Percentiles rank a stretch among this genome's conserved stretches.
These are phyloP conservation scores for Poecilia gillii DNA, from an alignment of 2,797 vertebrate genomes.

Conservation along the genomic window DNA sequence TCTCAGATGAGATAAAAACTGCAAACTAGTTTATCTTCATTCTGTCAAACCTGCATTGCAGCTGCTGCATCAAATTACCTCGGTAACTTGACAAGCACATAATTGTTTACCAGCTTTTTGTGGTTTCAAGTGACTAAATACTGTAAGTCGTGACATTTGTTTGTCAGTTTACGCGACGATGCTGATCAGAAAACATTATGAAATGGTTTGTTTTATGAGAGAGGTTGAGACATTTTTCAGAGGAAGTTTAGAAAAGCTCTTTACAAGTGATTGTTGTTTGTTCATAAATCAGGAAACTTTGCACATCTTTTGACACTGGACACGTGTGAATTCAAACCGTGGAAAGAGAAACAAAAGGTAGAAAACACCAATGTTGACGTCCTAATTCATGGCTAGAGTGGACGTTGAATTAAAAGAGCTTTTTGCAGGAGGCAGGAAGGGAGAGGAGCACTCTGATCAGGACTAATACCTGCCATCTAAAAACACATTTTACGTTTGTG, in stretches of 20 bases:
- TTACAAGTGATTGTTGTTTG: background rate
- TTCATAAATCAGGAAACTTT: background rate
- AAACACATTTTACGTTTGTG: background rate
- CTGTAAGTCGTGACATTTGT: background rate
- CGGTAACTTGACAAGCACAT: constrained; percentile 23
- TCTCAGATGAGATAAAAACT: background rate
- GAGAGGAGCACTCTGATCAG: background rate
- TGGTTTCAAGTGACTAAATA: background rate
- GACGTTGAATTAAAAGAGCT: background rate
- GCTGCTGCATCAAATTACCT: constrained; percentile 15
- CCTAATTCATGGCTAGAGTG: background rate
- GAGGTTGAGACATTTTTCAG: background rate
- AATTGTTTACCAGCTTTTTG: background rate
- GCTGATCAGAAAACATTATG: background rate
- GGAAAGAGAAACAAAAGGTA: background rate
- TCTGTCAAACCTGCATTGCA: constrained; percentile 24
- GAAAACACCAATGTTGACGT: background rate
- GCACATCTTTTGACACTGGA: background rate
- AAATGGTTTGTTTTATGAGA: background rate
- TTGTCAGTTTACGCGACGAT: background rate
- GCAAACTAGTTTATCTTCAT: background rate
- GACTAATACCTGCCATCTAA: background rate
- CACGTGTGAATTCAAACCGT: background rate
- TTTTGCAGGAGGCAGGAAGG: background rate
- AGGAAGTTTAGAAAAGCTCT: background rate